Evolutionary conservation across 2,888 invertebrate species (phyloP), one percentile per base, ranked within the genome.

Genomic region (Philaethria dido): DNA sequence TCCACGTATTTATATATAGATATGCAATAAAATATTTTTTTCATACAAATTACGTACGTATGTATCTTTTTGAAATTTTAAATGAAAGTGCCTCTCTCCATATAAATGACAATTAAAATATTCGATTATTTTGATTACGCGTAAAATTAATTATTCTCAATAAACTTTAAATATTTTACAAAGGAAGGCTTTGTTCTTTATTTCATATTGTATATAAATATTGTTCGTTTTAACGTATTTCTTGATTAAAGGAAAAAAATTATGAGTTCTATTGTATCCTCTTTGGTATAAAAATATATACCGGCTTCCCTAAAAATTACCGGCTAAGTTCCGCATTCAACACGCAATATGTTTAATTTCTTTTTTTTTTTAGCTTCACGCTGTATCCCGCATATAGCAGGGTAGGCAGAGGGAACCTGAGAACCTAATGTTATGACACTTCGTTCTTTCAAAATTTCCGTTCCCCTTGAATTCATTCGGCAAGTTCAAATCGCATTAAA

Each of bases 91-190:
- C 16, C 29, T 29, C 9, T 29, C 29, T 52, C 3, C 29, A 18
- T 33, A 33, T 52, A 18, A 52, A 29, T 52, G 29, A 16, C 8
- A 52, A 52, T 52, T 52, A 52, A 52, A 52, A 33, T 33, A 52
- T 52, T 52, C 29, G 52, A 52, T 52, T 52, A 52, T 52, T 52
- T 52, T 52, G 52, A 52, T 52, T 52, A 52, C 52, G 33, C 29
- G 29, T 9, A 33, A 52, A 52, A 52, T 52, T 52, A 52, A 52
- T 52, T 52, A 52, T 52, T n/a, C 4, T 33, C 29, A 11, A 52
- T 33, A 52, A 29, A 52, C 52, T 52, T 52, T 52, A 52, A 52
- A 52, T 33, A 52, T 33, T 33, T 33, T 16, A 52, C 33, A 16
- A 33, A 52, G 29, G 4, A 52, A 33, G 16, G 16, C 52, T 52